phyloP scores from a whole-genome alignment of 2,888 invertebrate species.

The Andrena haemorrhoa region DNA sequence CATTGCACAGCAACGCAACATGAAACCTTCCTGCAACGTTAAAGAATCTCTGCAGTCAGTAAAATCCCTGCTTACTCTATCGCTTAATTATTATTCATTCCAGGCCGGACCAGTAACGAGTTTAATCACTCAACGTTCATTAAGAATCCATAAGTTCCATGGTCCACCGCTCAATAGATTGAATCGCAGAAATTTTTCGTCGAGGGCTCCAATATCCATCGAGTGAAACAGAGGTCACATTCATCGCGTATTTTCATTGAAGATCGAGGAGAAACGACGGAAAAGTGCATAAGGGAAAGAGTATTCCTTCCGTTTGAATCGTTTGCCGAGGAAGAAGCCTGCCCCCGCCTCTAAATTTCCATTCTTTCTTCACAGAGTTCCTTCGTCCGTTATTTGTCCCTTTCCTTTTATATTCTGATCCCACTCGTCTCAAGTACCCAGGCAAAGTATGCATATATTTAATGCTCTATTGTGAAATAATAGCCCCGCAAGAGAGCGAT shows the following conservation, averaged over 20 bases:
- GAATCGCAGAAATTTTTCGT: neutral
- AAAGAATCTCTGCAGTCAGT: neutral
- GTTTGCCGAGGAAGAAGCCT: constrained; percentile 14
- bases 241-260: neutral
- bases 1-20: no score
- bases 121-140: neutral
- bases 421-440: constrained; percentile 19
- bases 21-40: no score
- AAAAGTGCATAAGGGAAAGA: constrained; percentile 25
- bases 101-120: neutral
- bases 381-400: constrained; percentile 28
- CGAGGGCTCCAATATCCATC: neutral
- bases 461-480: constrained; percentile 46
- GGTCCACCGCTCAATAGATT: neutral
- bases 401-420: constrained; percentile 33
- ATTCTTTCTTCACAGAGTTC: constrained; percentile 7
- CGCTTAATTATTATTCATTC: neutral
- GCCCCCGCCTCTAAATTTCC: constrained; percentile 29
- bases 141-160: neutral
- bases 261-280: constrained; percentile 15
- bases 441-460: constrained; percentile 39
- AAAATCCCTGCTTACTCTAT: neutral
- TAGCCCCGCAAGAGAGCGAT: constrained; percentile 19
- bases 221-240: constrained; percentile 7
- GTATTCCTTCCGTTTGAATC: constrained; percentile 43